Evolutionary conservation across 2,113 vertebrate species (phyloP).

Genomic region (Pan troglodytes): DNA sequence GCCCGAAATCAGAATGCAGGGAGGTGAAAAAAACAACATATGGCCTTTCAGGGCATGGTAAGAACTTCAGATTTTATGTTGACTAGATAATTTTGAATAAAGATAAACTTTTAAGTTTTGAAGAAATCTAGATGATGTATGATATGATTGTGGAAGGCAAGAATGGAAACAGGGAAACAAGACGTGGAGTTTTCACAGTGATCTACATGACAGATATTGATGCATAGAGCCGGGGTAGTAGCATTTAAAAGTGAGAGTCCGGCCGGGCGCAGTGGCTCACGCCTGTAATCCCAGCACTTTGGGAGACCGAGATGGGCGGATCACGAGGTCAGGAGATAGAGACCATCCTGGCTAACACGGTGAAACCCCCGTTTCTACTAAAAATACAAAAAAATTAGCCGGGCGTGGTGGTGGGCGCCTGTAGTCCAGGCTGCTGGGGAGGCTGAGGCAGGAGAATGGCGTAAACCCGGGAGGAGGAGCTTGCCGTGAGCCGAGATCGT

Average conservation of each 20-base stretch:
- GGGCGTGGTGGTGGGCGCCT: too few relatives aligned
- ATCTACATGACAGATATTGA: neutral
- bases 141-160: neutral
- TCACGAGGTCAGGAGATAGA: too few relatives aligned
- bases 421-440: too few relatives aligned
- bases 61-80: neutral
- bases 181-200: neutral
- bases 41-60: neutral
- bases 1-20: neutral
- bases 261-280: too few relatives aligned
- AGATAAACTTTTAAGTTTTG: neutral
- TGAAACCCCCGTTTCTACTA: too few relatives aligned
- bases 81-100: neutral
- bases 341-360: too few relatives aligned
- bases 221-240: neutral
- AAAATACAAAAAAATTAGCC: too few relatives aligned
- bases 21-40: neutral
- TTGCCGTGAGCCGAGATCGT: too few relatives aligned
- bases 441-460: too few relatives aligned
- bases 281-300: too few relatives aligned
- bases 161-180: neutral
- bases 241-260: neutral
- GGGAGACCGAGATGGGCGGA: too few relatives aligned
- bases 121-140: neutral
- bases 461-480: too few relatives aligned